Evolutionary conservation across 2,888 invertebrate genomes (phyloP), one percentile per base, ranked within the genome.

Genomic region (Cephus spinipes): DNA sequence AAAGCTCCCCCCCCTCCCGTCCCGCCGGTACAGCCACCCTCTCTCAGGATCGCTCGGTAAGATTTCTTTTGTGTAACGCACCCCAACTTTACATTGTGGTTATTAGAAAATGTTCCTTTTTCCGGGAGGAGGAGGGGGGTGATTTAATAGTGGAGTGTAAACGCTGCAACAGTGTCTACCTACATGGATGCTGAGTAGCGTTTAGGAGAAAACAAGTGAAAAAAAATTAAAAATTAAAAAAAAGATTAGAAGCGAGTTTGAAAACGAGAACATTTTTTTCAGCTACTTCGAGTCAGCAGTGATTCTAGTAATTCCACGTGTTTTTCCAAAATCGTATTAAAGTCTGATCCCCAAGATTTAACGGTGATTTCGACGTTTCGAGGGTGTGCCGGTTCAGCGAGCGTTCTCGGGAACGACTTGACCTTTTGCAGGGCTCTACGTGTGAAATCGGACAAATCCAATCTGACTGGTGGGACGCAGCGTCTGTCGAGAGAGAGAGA

Each of bases 31-130:
- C 40, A 40, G 12, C 40, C 40, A 40, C 40, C 40, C 73, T 31
- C 34, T 73, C 33, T 35, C 35, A 1, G 73, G 73, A 30, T 35
- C 40, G 12, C 40, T 40, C 40, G 33, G n/a, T 87, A 87, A 89
- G 90, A 90, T 91, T 91, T 90, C 91, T 91, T 91, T 91, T 91
- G 90, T 90, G 87, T 87, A 89, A 89, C 85, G 87, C 89, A 87
- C 88, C 89, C 89, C 87, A 87, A 87, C 88, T 89, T 90, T 89
- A 89, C 90, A 90, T 91, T 90, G 89, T 88, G 89, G 90, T 91
- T 91, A 91, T 91, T 91, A 91, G 91, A 91, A 91, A 90, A 89
- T 89, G 89, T 87, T 89, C 85, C 85, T 87, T 85, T 82, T 84
- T 30, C 1, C 71, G 79, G 71, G 80, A 81, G 78, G 73, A 31